Evolutionary conservation across 2,888 invertebrate species (phyloP).

Genomic region (Timema podura): DNA sequence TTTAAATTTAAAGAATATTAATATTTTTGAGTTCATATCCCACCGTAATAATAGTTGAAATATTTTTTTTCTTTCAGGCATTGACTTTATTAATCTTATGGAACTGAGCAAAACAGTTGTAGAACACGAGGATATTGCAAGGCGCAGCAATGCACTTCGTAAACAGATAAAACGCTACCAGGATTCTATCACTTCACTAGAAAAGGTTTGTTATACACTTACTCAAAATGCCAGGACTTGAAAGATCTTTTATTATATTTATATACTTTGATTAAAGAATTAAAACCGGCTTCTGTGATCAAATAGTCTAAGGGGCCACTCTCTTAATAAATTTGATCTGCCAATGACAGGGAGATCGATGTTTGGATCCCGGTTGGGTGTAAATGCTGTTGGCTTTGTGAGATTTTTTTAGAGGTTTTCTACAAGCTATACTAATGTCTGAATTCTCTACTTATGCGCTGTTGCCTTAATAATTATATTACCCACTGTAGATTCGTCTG

Average conservation of each 20-base stretch:
- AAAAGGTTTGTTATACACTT: slow-evolving; percentile 51
- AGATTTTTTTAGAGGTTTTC: too few species aligned
- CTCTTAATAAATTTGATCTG: too few species aligned
- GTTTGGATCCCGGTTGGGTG: neutral
- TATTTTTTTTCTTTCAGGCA: slow-evolving; percentile 49
- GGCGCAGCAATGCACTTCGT: slow-evolving; percentile 66
- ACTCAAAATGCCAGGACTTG: neutral
- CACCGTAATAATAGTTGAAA: too few species aligned
- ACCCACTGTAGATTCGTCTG: neutral
- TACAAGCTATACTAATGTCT: neutral
- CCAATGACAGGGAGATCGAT: too few species aligned
- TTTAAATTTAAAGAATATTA: too few species aligned
- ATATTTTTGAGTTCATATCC: too few species aligned
- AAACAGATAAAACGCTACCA: slow-evolving; percentile 65
- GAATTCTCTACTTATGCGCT: too few species aligned
- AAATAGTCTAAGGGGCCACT: too few species aligned
- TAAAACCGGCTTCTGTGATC: too few species aligned
- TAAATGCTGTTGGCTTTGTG: neutral
- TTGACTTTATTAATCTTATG: slow-evolving; percentile 66
- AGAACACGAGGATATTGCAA: slow-evolving; percentile 68
- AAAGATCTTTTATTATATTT: neutral
- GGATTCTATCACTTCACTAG: slow-evolving; percentile 72
- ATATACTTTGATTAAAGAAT: neutral
- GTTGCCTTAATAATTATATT: neutral
- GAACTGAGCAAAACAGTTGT: slow-evolving; percentile 53